Evolutionary conservation across 2,888 invertebrate species (phyloP), one percentile per base, ranked within the genome.

Genomic region (Pachymerium ferrugineum): DNA sequence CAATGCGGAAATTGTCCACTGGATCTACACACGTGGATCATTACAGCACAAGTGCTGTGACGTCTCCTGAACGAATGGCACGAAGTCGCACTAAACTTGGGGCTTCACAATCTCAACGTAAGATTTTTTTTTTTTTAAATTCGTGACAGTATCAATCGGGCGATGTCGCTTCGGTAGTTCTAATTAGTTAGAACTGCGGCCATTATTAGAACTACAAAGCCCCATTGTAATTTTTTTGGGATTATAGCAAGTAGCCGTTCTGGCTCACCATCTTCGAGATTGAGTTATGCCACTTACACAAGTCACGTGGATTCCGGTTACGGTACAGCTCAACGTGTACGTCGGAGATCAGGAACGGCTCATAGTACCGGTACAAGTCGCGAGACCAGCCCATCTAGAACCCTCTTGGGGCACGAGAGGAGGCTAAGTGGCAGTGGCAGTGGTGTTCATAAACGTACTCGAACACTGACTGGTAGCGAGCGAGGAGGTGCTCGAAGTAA

Each of bases 81-180:
- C 79, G 83, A 70, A 88, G 84, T 79, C 89, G 86, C 78, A 89
- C 81, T 81, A 87, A 85, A 78, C 87, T 91, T 1, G 90, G 93
- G 16, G 90, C 93, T 12, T 94, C 94, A 1, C 93, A 93, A 80
- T 96, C 95, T 62, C 96, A 96, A 85, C 96, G 94, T 94, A 85
- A 89, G 90, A 33, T 47, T 73, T 12, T 33, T 28, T 29, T 38
- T 38, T 38, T 4, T 47, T 3, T 47, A 12, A 22, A 22, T 19
- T 6, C 4, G 16, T 2, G 8, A 47, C 5, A 33, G 6, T 33
- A 33, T n/a, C n/a, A 33, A 33, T 12, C 12, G 6, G 33, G 6
- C 33, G 33, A 33, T 33, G 33, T 33, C 6, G 12, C 5, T 33
- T 33, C n/a, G n/a, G 33, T 33, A 33, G 33, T 8, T 33, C 70